phyloP scores from a whole-genome alignment of 2,888 invertebrate species.

The Emmelina monodactyla region DNA sequence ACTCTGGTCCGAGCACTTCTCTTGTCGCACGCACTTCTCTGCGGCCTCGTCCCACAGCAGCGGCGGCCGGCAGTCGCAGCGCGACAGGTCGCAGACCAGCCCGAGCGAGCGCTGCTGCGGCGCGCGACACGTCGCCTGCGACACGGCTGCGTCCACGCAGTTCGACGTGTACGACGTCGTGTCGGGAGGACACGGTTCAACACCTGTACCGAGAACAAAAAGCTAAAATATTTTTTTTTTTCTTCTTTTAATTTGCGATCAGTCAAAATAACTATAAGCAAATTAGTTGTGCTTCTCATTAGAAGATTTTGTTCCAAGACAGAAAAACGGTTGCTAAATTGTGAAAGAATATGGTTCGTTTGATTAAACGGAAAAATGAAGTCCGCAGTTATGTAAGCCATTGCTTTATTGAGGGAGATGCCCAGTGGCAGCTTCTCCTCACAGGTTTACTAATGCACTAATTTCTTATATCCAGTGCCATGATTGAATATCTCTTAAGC shows the following conservation, averaged over 20 bases:
- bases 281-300: conserved; percentile 3
- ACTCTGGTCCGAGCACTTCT: conserved; percentile 23
- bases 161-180: conserved; percentile 21
- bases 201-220: conserved; percentile 21
- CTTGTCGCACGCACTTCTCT: conserved; percentile 19
- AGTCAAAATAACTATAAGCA: no score
- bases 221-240: not conserved
- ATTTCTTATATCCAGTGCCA: no score
- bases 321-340: no score
- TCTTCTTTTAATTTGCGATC: no score
- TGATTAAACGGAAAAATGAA: no score
- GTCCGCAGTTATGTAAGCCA: no score
- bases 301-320: conserved; percentile 8
- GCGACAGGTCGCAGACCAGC: conserved; percentile 22
- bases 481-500: no score
- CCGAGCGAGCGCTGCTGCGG: conserved; percentile 19
- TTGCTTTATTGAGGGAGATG: no score
- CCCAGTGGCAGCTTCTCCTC: no score
- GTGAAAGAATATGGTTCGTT: no score
- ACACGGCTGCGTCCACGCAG: conserved; percentile 19
- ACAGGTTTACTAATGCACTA: no score
- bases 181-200: conserved; percentile 21
- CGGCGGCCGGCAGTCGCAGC: conserved; percentile 24
- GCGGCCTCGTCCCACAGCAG: conserved; percentile 25
- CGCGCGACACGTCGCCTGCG: conserved; percentile 24